phyloP scores from a whole-genome alignment of 2,888 invertebrate species.

The Alloscopus bannaensis region DNA sequence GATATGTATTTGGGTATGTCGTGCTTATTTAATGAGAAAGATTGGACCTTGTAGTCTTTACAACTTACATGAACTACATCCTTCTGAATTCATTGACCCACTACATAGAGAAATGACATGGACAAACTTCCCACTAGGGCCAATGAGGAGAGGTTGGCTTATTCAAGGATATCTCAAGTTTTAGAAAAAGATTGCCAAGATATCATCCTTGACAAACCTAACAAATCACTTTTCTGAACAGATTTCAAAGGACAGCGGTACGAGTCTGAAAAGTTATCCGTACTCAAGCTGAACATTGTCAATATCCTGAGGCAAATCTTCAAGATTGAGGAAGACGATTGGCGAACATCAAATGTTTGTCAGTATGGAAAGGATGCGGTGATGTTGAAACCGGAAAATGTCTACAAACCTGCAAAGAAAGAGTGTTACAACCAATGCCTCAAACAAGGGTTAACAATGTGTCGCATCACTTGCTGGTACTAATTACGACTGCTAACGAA shows the following conservation, averaged over 20 bases:
- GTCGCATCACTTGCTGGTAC: conserved; percentile 41
- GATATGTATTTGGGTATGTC: too few species aligned
- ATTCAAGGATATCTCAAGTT: conserved; percentile 57
- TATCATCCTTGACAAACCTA: conserved; percentile 47
- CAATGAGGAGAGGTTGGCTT: conserved; percentile 59
- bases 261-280: conserved; percentile 23
- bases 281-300: conserved; percentile 37
- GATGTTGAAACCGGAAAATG: conserved; percentile 67
- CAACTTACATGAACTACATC: too few species aligned
- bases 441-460: conserved; percentile 49
- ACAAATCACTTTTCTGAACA: conserved; percentile 43
- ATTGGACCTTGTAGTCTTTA: too few species aligned
- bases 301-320: conserved; percentile 60
- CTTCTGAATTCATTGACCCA: conserved; percentile 60
- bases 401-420: conserved; percentile 63
- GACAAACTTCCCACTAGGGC: conserved; percentile 62
- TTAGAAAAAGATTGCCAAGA: too few species aligned
- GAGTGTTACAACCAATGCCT: conserved; percentile 60
- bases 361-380: conserved; percentile 61
- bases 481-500: conserved; percentile 40
- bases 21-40: too few species aligned
- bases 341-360: conserved; percentile 63
- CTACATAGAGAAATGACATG: conserved; percentile 52
- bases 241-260: conserved; percentile 43
- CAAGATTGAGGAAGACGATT: conserved; percentile 57